phyloP scores from a whole-genome alignment of 2,113 vertebrate species.

The Paedocypris sp. region DNA sequence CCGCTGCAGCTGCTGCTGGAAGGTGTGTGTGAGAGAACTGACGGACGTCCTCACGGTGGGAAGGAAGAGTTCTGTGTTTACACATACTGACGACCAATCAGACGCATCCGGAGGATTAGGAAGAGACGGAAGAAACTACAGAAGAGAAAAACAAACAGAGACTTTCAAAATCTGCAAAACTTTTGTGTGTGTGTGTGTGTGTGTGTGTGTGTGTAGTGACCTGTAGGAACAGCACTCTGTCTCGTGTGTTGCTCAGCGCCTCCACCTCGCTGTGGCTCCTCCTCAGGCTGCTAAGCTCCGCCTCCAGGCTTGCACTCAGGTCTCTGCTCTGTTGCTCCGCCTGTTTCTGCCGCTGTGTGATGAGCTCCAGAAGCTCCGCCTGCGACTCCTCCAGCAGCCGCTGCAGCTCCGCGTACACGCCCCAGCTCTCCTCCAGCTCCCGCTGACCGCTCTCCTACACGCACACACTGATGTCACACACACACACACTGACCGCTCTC shows the following conservation, averaged over 20 bases:
- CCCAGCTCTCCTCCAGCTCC: slow-evolving; percentile 68
- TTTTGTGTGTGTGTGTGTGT: neutral
- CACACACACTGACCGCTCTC: too few relatives aligned
- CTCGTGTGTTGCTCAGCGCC: slow-evolving; percentile 39
- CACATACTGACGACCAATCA: slow-evolving; percentile 56
- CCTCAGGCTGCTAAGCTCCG: slow-evolving; percentile 56
- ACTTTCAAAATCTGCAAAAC: too few relatives aligned
- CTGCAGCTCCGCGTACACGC: slow-evolving; percentile 61
- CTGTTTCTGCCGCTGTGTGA: slow-evolving; percentile 48
- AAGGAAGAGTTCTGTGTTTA: slow-evolving; percentile 60
- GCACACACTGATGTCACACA: too few relatives aligned
- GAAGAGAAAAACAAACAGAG: neutral
- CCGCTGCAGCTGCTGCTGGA: slow-evolving; percentile 57
- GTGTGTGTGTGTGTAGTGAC: slow-evolving; percentile 28
- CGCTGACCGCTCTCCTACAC: slow-evolving; percentile 53
- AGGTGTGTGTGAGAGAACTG: slow-evolving; percentile 48
- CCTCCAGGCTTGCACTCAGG: slow-evolving; percentile 52
- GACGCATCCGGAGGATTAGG: slow-evolving; percentile 40
- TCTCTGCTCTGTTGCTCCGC: slow-evolving; percentile 56
- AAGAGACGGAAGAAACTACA: slow-evolving; percentile 43
- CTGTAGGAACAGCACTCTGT: slow-evolving; percentile 61
- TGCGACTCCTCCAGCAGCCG: slow-evolving; percentile 61
- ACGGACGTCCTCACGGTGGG: slow-evolving; percentile 56
- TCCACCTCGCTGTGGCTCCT: slow-evolving; percentile 60
- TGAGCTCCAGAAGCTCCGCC: slow-evolving; percentile 61